Evolutionary conservation across 35 echinoderm and acorn worm genomes (phyloP), one percentile per base, ranked within the genome.

Genomic region (Hemicentrotus pulcherrimus): DNA sequence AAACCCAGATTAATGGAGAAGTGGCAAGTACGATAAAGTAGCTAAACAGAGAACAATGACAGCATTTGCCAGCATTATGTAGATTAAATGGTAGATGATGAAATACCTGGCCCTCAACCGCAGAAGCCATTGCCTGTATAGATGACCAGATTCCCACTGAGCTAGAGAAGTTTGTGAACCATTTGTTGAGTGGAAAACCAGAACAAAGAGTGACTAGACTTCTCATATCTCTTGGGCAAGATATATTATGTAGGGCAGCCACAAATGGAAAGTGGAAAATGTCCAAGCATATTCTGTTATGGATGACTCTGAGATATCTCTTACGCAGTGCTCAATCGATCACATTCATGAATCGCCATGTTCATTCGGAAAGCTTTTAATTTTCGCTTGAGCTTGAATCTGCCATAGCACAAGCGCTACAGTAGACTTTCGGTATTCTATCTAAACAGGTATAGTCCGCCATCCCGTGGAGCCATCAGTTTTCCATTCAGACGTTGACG

Each of bases 401-500:
- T 4, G 96, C 95, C 5, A 28, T 97, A 32, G 96, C 88, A 19
- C 31, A 93, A 55, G 96, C 96, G 13, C 9, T 96, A 50, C 46
- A 97, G 32, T 47, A 92, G 7, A 46, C 88, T 47, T 98, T 96
- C 15, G 95, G 52, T 6, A 47, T 91, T 18, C 47, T 98, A 31
- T 52, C 96, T n/a, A 45, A 59, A 78, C 85, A 98, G 46, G 95
- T 98, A n/a, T n/a, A 9, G 86, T 98, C 28, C 94, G 97, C 28
- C 94, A 88, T 28, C 97, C 97, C 18, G 41, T 31, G 4, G 47
- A 45, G 16, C 32, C 85, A 31, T 90, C 96, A 47, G 13, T 94
- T 28, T 98, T 98, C 70, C 96, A 98, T 55, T 93, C 86, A 22
- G 97, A 98, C 31, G 95, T 96, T 95, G 94, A 98, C 31, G 94